Conservation (phyloP, 2,888 invertebrate genomes). For the Metalampra italica region DNA sequence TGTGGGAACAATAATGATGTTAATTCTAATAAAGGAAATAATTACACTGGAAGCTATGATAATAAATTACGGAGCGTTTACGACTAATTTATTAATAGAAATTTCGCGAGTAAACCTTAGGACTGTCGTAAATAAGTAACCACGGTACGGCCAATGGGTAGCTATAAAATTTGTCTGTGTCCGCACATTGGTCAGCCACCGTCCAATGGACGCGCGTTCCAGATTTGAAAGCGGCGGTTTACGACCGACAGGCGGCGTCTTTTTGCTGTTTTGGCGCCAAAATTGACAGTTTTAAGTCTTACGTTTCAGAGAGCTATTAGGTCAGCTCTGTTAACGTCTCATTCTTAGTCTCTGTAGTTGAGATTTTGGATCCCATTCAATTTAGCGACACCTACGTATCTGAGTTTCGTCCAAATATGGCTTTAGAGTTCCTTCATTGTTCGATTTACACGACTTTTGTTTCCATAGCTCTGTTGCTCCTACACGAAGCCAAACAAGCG, state of each 20-base stretch:
- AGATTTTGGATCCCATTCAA: conserved; percentile 4
- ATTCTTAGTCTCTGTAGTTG: background rate
- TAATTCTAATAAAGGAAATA: conserved; percentile 73
- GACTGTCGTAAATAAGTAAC: conserved; percentile 72
- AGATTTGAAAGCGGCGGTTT: conserved; percentile 75
- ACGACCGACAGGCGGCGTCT: conserved; percentile 67
- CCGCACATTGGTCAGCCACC: conserved; percentile 58
- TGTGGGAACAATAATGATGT: conserved; percentile 14
- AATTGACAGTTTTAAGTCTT: conserved; percentile 58
- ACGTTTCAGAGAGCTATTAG: conserved; percentile 25
- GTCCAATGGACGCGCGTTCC: conserved; percentile 61
- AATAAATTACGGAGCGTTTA: conserved; percentile 68
- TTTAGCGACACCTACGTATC: conserved; percentile 4
- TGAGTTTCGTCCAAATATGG: background rate
- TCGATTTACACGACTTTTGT: background rate
- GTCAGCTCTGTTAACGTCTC: conserved; percentile 16
- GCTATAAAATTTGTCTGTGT: conserved; percentile 64
- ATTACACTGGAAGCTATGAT: conserved; percentile 64
- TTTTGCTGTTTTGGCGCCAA: conserved; percentile 75
- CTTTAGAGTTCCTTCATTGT: background rate
- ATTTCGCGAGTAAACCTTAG: conserved; percentile 74
- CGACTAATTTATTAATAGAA: conserved; percentile 78
- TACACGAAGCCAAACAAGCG: background rate
- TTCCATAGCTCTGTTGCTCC: background rate
- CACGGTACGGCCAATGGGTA: conserved; percentile 61